These are phyloP conservation scores for Drosophila repletoides DNA, from an alignment of 1,140 invertebrate species.

Conservation along the genomic window DNA sequence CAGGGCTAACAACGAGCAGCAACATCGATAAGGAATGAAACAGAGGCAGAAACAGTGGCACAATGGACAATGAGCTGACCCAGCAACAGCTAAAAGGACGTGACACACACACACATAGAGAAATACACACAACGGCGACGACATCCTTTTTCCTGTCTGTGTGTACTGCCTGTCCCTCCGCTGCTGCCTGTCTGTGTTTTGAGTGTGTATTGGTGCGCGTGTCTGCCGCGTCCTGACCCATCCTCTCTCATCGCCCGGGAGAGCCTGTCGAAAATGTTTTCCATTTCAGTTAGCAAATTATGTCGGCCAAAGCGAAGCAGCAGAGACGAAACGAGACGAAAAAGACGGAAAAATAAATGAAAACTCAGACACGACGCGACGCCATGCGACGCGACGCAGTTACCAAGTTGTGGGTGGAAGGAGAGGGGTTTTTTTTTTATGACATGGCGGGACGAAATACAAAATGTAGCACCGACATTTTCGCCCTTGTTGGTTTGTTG, in stretches of 20 bases:
- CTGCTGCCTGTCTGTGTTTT: constrained; percentile 12
- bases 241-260: constrained; percentile 20
- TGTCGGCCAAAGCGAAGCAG: constrained; percentile 66
- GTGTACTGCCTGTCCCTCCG: constrained; percentile 12
- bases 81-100: constrained; percentile 35
- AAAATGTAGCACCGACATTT: constrained; percentile 37
- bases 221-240: constrained; percentile 60
- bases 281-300: constrained; percentile 81
- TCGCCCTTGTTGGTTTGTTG: constrained; percentile 19
- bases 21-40: constrained; percentile 37
- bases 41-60: too few relatives aligned
- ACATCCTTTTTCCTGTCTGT: constrained; percentile 74
- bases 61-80: constrained; percentile 43
- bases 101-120: background rate
- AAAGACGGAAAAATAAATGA: constrained; percentile 66
- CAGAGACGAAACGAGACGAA: constrained; percentile 11
- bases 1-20: background rate
- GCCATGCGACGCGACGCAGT: constrained; percentile 75
- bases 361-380: constrained; percentile 76
- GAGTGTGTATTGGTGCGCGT: constrained; percentile 72
- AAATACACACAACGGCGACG: constrained; percentile 32
- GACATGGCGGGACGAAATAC: constrained; percentile 51
- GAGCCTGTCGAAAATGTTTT: constrained; percentile 78
- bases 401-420: constrained; percentile 33
- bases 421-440: constrained; percentile 43